phyloP scores from a whole-genome alignment of 2,888 invertebrate genomes.

The Tetheella fluctuosa region DNA sequence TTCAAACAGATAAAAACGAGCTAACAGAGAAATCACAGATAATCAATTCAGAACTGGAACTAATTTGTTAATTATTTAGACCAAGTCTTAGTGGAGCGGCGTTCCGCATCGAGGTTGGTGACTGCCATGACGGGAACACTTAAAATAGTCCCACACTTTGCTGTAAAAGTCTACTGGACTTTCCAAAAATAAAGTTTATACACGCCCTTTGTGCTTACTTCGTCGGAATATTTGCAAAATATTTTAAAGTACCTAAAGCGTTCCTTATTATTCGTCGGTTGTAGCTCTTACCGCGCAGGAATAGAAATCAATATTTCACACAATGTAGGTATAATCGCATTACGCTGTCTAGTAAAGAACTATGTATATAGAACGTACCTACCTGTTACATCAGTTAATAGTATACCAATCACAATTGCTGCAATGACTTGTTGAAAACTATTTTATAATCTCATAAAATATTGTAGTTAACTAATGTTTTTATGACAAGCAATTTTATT shows the following conservation, averaged over 20 bases:
- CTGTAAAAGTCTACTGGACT: slow-evolving; percentile 52
- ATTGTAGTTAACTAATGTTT: slow-evolving; percentile 15
- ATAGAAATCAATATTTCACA: too few species aligned
- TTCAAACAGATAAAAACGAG: slow-evolving; percentile 27
- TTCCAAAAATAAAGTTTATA: slow-evolving; percentile 47
- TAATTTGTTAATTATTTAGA: slow-evolving; percentile 59
- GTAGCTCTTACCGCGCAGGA: too few species aligned
- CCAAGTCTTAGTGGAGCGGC: slow-evolving; percentile 42
- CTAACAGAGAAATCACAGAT: slow-evolving; percentile 43
- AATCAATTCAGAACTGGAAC: slow-evolving; percentile 55
- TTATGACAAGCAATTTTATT: slow-evolving; percentile 26
- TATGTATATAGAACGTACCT: not conserved
- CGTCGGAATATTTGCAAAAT: not conserved
- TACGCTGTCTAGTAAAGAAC: not conserved
- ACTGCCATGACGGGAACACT: slow-evolving; percentile 44
- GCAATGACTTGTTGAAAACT: slow-evolving; percentile 57
- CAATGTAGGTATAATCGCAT: not conserved
- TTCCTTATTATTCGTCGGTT: not conserved
- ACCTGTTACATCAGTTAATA: slow-evolving; percentile 37
- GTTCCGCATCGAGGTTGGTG: slow-evolving; percentile 42
- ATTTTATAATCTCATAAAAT: slow-evolving; percentile 24
- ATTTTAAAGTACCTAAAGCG: not conserved
- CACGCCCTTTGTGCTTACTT: not conserved
- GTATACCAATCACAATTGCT: slow-evolving; percentile 56
- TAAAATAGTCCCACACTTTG: slow-evolving; percentile 55